Evolutionary conservation across 23 tunicate genomes (phyloP), one percentile per base, ranked within the genome.

Genomic region (Diplosoma virens): DNA sequence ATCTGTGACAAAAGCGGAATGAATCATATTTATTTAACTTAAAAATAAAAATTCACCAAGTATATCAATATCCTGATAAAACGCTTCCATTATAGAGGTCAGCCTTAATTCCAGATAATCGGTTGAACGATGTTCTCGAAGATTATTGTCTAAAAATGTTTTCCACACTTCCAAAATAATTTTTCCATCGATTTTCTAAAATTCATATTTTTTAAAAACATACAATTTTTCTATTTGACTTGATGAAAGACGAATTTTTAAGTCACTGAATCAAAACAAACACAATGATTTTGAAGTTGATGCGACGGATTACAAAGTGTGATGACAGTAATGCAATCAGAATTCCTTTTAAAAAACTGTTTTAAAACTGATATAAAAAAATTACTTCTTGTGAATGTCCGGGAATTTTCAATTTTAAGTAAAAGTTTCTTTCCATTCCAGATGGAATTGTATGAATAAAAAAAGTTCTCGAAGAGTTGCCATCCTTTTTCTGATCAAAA

Each of bases 71-170:
- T 60, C 46, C 26, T 72, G 28, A 6, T 24, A 59, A 1, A 35
- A 48, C 35, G 21, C 70, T 20, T 82, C 66, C 16, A 66, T 60
- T 47, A 82, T 4, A 4, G 79, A 41, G 24, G 32, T 78, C 32
- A 82, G 22, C 23, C 66, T 80, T 28, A 86, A 73, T 37, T 68
- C 67, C 24, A 86, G 27, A 29, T 33, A 79, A 48, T 86, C 92
- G 21, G 82, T 59, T 29, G 66, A 80, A 17, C 25, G 22, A 24
- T 65, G 73, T 26, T 45, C 28, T 26, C 18, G 52, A 55, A 72
- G 24, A 32, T 79, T 58, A 32, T 70, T 73, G 34, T 86, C 92
- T 3, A 86, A 67, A 64, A 80, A 86, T 24, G 54, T 86, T 9
- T 69, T 71, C 28, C 69, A 33, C 1, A 86, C 76, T 26, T 79